These are phyloP conservation scores for Habroteleia sp. DNA, from an alignment of 2,888 invertebrate genomes.

Conservation along the genomic window DNA sequence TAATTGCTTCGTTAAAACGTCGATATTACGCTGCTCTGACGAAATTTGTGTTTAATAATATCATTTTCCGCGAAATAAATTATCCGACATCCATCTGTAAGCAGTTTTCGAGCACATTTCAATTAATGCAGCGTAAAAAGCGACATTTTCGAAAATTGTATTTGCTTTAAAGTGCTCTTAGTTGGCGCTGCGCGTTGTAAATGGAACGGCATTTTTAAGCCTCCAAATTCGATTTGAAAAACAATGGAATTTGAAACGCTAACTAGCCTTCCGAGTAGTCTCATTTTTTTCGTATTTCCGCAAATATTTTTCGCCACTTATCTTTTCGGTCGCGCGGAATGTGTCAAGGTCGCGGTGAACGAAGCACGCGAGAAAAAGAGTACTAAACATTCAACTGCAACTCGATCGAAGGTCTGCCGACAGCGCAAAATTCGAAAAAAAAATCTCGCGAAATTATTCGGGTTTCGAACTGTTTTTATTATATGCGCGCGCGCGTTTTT, in stretches of 20 bases:
- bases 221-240: constrained; percentile 12
- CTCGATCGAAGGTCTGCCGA: constrained; percentile 55
- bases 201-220: too few relatives aligned
- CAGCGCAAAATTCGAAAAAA: constrained; percentile 26
- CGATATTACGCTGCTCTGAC: constrained; percentile 18
- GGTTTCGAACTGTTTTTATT: too few relatives aligned
- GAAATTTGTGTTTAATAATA: constrained; percentile 38
- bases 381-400: constrained; percentile 52
- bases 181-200: too few relatives aligned
- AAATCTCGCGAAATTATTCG: too few relatives aligned
- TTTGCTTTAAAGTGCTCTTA: too few relatives aligned
- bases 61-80: constrained; percentile 14
- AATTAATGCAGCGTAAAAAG: constrained; percentile 4
- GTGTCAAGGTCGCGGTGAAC: constrained; percentile 57
- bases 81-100: constrained; percentile 6
- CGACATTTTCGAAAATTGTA: neutral
- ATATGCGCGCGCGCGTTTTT: too few relatives aligned
- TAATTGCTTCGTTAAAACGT: constrained; percentile 47
- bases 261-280: too few relatives aligned
- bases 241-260: too few relatives aligned
- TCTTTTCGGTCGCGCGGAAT: constrained; percentile 39
- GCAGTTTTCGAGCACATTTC: constrained; percentile 5
- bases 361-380: constrained; percentile 40
- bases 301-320: constrained; percentile 44
- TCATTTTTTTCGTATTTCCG: constrained; percentile 27